These are phyloP conservation scores for Phodopus roborovskii DNA, from an alignment of 2,113 vertebrate genomes.

Conservation along the genomic window DNA sequence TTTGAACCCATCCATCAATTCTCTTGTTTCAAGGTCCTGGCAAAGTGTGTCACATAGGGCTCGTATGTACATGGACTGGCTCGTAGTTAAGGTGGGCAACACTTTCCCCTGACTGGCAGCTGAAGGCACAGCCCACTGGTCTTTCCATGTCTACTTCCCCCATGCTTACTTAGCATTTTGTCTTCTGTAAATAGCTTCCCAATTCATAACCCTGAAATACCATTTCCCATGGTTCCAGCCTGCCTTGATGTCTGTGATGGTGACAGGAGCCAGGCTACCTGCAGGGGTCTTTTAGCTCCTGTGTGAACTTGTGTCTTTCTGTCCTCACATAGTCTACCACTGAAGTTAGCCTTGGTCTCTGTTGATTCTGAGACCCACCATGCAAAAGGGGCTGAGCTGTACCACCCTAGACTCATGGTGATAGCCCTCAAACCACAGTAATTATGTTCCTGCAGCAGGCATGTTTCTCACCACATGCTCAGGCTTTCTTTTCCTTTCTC, in stretches of 20 bases:
- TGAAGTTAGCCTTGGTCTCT: background rate
- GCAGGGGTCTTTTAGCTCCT: background rate
- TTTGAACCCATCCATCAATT: constrained; percentile 11
- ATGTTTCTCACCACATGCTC: background rate
- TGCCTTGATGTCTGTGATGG: background rate
- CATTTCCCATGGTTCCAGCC: background rate
- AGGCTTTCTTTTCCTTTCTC: background rate
- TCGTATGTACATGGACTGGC: too few species aligned
- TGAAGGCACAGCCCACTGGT: background rate
- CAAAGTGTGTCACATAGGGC: background rate
- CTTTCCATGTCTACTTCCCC: background rate
- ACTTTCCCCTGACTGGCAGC: background rate
- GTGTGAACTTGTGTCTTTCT: background rate
- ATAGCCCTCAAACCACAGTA: background rate
- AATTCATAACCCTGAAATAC: background rate
- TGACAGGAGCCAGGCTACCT: background rate
- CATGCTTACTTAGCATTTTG: background rate
- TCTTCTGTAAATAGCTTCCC: background rate
- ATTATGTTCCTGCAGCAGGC: background rate
- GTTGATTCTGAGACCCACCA: background rate
- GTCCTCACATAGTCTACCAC: background rate
- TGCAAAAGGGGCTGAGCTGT: background rate
- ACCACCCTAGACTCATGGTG: background rate
- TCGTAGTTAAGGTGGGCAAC: background rate
- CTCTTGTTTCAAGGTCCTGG: background rate